Conservation (phyloP, 1,140 invertebrate species). For the Pseudoatta argentina region DNA sequence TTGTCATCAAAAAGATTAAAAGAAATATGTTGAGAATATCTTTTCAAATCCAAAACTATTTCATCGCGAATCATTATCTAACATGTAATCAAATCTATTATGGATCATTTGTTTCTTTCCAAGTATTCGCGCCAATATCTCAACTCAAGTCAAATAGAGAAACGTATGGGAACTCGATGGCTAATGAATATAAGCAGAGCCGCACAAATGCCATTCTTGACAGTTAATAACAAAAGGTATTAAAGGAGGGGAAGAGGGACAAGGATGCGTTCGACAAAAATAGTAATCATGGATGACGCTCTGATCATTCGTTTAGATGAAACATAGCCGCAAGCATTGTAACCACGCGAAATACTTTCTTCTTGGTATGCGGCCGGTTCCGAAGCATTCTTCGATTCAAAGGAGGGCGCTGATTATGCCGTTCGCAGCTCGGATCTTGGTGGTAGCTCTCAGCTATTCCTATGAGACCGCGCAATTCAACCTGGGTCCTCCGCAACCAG, state of each 20-base stretch:
- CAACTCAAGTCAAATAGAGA: not conserved
- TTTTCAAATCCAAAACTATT: not conserved
- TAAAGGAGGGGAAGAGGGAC: no score
- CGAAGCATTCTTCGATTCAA: constrained; percentile 49
- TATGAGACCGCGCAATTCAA: constrained; percentile 31
- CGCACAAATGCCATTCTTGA: not conserved
- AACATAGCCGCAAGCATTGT: constrained; percentile 29
- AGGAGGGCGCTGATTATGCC: constrained; percentile 44
- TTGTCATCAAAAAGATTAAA: not conserved
- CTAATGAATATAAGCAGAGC: not conserved
- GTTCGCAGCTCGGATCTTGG: not conserved
- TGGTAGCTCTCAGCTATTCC: constrained; percentile 70
- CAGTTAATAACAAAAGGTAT: constrained; percentile 28
- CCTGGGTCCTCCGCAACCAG: not conserved
- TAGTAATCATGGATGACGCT: constrained; percentile 59
- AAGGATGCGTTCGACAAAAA: constrained; percentile 12
- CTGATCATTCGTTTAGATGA: constrained; percentile 22
- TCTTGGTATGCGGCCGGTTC: constrained; percentile 66
- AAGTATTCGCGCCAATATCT: not conserved
- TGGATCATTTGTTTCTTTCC: constrained; percentile 10
- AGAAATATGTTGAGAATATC: not conserved
- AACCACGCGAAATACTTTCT: constrained; percentile 44
- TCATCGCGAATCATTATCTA: constrained; percentile 13
- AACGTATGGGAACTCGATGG: not conserved
- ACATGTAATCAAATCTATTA: constrained; percentile 14